phyloP scores from a whole-genome alignment of 2,888 invertebrate genomes.

The Axea sp. region DNA sequence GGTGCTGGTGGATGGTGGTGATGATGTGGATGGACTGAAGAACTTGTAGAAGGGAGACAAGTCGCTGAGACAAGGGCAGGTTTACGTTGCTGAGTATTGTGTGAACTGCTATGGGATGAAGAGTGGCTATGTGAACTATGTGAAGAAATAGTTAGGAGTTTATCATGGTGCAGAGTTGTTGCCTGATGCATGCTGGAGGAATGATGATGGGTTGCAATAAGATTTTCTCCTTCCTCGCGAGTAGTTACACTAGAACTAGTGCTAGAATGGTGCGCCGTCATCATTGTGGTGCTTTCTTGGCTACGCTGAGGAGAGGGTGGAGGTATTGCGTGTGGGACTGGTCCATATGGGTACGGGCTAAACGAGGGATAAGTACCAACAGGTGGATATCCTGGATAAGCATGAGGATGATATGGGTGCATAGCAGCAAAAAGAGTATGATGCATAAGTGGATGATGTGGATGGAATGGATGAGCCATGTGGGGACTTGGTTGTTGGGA shows the following conservation, averaged over 20 bases:
- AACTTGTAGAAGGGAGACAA: conserved; percentile 61
- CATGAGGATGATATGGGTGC: conserved; percentile 85
- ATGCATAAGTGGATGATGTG: conserved; percentile 86
- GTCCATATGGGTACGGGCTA: conserved; percentile 85
- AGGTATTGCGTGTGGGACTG: conserved; percentile 87
- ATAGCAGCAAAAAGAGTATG: conserved; percentile 84
- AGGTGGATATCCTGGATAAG: conserved; percentile 79
- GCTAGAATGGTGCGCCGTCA: conserved; percentile 85
- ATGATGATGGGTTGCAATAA: conserved; percentile 84
- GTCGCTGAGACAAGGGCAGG: conserved; percentile 63
- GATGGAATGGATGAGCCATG: conserved; percentile 85
- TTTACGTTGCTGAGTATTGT: conserved; percentile 65
- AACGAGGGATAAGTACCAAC: conserved; percentile 77
- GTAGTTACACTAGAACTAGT: conserved; percentile 84
- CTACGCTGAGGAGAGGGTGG: conserved; percentile 80
- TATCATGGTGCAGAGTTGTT: conserved; percentile 83
- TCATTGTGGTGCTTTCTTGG: conserved; percentile 84
- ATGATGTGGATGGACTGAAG: conserved; percentile 71
- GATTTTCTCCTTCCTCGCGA: conserved; percentile 81
- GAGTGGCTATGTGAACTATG: conserved; percentile 77
- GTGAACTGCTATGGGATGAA: conserved; percentile 71
- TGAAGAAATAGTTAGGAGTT: conserved; percentile 83
- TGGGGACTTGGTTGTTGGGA: conserved; percentile 87
- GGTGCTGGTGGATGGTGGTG: conserved; percentile 71
- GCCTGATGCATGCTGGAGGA: conserved; percentile 81